Percentiles rank a stretch among this genome's conserved stretches.
Conservation (phyloP, 2,797 vertebrate genomes). For the Morelia viridis region DNA sequence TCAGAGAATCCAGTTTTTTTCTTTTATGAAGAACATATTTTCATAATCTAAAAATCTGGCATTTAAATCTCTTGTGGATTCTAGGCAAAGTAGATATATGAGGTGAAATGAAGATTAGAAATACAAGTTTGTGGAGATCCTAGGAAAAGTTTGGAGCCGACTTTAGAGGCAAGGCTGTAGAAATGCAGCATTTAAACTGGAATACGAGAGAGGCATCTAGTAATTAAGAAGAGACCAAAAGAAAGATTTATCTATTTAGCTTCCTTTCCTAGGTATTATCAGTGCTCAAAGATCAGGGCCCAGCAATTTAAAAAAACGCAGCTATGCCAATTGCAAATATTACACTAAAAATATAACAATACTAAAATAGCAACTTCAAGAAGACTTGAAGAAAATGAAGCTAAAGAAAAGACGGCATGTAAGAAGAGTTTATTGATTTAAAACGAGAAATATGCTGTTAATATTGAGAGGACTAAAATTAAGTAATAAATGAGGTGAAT, state of each 20-base stretch:
- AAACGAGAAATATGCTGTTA: neutral
- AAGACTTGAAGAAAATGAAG: neutral
- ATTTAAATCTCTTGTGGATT: neutral
- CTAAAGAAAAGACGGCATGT: neutral
- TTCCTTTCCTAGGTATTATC: neutral
- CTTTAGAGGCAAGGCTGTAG: neutral
- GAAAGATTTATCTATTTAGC: neutral
- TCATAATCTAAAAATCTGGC: neutral
- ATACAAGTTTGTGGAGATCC: neutral
- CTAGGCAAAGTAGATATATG: neutral
- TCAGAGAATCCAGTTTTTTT: too few relatives aligned
- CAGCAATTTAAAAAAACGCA: neutral
- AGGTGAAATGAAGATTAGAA: neutral
- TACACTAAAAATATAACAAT: neutral
- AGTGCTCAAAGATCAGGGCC: neutral
- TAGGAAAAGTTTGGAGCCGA: neutral
- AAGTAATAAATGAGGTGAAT: neutral
- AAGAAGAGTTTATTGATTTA: neutral
- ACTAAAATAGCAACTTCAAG: neutral
- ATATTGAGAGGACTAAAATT: neutral
- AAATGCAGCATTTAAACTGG: neutral
- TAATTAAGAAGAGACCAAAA: too few relatives aligned
- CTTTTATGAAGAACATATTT: too few relatives aligned
- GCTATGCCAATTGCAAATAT: neutral
- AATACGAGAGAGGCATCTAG: neutral